phyloP scores from a whole-genome alignment of 2,797 vertebrate species.

The Mionectes olivaceus region DNA sequence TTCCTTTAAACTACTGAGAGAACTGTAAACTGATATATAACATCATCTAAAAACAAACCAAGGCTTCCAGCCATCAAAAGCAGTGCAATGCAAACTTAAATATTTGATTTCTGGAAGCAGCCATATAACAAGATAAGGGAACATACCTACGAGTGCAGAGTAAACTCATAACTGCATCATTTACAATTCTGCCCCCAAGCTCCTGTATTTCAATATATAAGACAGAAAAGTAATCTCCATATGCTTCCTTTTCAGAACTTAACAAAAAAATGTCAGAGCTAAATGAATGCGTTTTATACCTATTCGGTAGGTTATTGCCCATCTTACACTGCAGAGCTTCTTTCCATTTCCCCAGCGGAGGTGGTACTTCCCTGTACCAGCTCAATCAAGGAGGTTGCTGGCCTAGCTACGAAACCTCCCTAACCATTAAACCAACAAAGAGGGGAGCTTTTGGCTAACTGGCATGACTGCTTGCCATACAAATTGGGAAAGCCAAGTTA shows the following conservation, averaged over 20 bases:
- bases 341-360: not conserved
- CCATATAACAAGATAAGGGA: slow-evolving; percentile 15
- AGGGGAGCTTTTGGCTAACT: not conserved
- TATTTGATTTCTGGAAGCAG: slow-evolving; percentile 37
- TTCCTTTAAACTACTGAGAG: slow-evolving; percentile 24
- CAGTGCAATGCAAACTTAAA: slow-evolving; percentile 2
- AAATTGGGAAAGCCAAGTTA: not conserved
- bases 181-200: slow-evolving; percentile 16
- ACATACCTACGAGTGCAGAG: not conserved
- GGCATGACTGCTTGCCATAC: fast-evolving
- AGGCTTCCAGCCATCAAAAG: slow-evolving; percentile 35
- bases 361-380: not conserved
- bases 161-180: slow-evolving; percentile 10
- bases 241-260: slow-evolving; percentile 3
- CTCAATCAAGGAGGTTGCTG: not conserved
- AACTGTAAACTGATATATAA: slow-evolving; percentile 48
- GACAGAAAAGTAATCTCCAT: slow-evolving; percentile 21
- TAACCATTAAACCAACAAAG: not conserved
- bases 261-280: not conserved
- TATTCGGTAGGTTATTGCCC: not conserved
- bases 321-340: not conserved
- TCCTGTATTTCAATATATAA: slow-evolving; percentile 21
- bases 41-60: not conserved
- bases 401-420: not conserved
- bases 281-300: not conserved